Base-by-base conservation (phyloP, 23 tunicate species). In the Ciona savignyi region DNA sequence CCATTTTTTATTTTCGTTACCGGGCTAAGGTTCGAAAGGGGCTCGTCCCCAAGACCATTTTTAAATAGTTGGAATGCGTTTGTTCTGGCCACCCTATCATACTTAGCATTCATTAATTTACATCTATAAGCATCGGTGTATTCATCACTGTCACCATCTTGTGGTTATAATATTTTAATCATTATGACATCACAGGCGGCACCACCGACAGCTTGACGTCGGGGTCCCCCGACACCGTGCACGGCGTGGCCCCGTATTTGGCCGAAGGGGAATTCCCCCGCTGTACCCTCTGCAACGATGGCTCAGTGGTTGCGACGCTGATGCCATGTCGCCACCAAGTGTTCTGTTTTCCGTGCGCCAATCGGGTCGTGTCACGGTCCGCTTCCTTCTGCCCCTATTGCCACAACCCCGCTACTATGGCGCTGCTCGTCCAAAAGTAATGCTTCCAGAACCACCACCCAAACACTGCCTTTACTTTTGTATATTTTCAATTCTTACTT, bases 291-390 rank as follows among this genome's bases (percentile, higher is more conserved):
- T 92, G 98, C 65, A 71, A 77, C 24, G 86, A 82, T 19, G 73
- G 72, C 30, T 62, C 80, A 0, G 86, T 76, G 11, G 77, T 73
- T 4, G 93, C 98, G 3, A 93, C 98, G 33, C 74, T 92, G 28
- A 87, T 92, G 1, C 98, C 98, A 21, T 92, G 98, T 72, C 93
- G 98, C 60, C 98, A 92, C 70, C 76, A 81, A 51, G 66, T 75
- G 69, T 92, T 92, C 61, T 92, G 98, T 65, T 80, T 49, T 25
- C 66, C 76, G n/a, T 92, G 98, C 56, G 98, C 98, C 60, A 63
- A 74, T 21, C 72, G 71, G 0, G 72, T 81, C 62, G 86, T 92
- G 0, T 51, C 74, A 20, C 51, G 70, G n/a, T 33, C 80, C 0
- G 68, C 83, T 25, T 56, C 77, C 0, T 23, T 21, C 1, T 87